Conservation (phyloP, 1,140 invertebrate species). For the Tenebrio molitor region DNA sequence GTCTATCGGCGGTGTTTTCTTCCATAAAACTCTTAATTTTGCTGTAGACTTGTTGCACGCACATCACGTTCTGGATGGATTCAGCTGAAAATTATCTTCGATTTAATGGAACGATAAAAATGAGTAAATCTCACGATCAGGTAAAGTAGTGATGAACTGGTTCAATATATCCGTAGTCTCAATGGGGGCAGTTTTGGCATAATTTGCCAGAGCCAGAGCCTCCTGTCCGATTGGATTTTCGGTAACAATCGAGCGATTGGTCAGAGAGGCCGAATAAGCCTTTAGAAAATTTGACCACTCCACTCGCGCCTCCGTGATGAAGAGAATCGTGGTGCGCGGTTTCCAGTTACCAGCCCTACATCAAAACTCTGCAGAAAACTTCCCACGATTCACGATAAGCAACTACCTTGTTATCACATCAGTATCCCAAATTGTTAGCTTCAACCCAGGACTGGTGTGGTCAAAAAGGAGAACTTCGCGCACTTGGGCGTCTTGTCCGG, state of each 20-base stretch:
- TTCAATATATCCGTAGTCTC: conserved; percentile 59
- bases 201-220: conserved; percentile 67
- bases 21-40: conserved; percentile 59
- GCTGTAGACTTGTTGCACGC: conserved; percentile 67
- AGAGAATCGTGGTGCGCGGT: conserved; percentile 68
- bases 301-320: conserved; percentile 69
- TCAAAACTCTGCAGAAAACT: neutral
- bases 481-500: conserved; percentile 67
- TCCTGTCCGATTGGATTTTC: conserved; percentile 70
- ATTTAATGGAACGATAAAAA: no score
- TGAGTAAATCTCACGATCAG: conserved; percentile 63
- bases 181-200: conserved; percentile 62
- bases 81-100: conserved; percentile 62
- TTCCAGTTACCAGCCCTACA: conserved; percentile 64
- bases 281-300: conserved; percentile 66
- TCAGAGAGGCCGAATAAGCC: conserved; percentile 62
- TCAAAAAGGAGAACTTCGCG: conserved; percentile 69
- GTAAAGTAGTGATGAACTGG: conserved; percentile 55
- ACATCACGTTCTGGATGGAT: conserved; percentile 68
- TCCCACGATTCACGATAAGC: neutral
- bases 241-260: conserved; percentile 67
- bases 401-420: conserved; percentile 68
- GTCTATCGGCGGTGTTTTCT: conserved; percentile 50
- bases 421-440: conserved; percentile 68
- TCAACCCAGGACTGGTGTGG: conserved; percentile 68